These are phyloP conservation scores for Epinotia demarniana DNA, from an alignment of 2,888 invertebrate species.

Conservation along the genomic window DNA sequence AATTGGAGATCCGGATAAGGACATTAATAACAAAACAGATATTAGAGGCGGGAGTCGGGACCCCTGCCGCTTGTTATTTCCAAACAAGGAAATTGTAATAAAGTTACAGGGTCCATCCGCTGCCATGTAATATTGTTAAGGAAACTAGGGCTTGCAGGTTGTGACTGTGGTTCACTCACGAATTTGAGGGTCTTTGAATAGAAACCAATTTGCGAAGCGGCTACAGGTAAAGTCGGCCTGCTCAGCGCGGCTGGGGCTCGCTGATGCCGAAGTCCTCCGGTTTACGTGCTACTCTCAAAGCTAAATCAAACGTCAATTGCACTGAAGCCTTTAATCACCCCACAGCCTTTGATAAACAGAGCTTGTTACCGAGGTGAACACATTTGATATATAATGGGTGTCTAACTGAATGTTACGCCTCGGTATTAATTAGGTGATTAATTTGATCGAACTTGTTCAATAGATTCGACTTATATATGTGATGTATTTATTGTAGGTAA, in stretches of 20 bases:
- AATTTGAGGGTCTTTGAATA: constrained; percentile 42
- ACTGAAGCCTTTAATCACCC: constrained; percentile 70
- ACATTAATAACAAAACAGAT: constrained; percentile 80
- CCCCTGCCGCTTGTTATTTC: constrained; percentile 69
- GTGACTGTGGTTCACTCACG: constrained; percentile 56
- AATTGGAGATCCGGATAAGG: constrained; percentile 76
- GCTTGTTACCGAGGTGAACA: constrained; percentile 53
- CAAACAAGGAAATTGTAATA: constrained; percentile 75
- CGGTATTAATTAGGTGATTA: constrained; percentile 46
- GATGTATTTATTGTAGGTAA: background rate
- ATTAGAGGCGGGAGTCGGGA: constrained; percentile 66
- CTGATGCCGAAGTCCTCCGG: constrained; percentile 35
- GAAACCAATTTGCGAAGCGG: constrained; percentile 37
- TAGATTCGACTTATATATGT: constrained; percentile 1
- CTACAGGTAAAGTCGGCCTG: constrained; percentile 38
- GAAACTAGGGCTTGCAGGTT: constrained; percentile 62
- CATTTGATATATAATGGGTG: constrained; percentile 48
- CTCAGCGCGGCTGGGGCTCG: constrained; percentile 30
- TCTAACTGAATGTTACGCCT: constrained; percentile 40
- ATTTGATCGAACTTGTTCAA: constrained; percentile 32
- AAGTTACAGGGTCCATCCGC: constrained; percentile 68
- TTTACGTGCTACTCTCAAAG: constrained; percentile 58
- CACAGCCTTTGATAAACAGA: constrained; percentile 67
- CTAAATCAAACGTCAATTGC: constrained; percentile 74
- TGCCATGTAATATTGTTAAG: constrained; percentile 68